These are phyloP conservation scores for Hyperoodon ampullatus DNA, from an alignment of 2,113 vertebrate genomes.

Conservation along the genomic window DNA sequence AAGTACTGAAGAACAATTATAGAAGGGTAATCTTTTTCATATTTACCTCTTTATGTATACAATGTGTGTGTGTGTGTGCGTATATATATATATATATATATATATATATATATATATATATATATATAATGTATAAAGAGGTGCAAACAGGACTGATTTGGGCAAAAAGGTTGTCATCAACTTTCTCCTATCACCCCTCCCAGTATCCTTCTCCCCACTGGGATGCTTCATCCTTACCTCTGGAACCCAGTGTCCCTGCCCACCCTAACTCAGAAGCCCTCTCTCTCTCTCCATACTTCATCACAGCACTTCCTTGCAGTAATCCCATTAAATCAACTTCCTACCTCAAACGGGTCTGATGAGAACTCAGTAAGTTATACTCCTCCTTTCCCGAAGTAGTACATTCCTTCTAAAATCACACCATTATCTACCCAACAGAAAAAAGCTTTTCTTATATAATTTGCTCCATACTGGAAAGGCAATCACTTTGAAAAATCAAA, in stretches of 20 bases:
- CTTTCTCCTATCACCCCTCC: background rate
- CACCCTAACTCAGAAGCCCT: background rate
- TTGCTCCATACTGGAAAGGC: background rate
- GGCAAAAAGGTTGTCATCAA: background rate
- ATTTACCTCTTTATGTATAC: background rate
- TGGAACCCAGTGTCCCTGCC: background rate
- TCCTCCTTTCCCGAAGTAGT: background rate
- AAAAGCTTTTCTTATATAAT: background rate
- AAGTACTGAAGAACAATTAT: background rate
- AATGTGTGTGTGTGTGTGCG: background rate
- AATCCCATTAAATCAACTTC: background rate
- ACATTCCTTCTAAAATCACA: background rate
- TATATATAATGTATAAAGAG: background rate
- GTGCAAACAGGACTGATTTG: background rate
- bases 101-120: too few species aligned
- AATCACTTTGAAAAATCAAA: conserved; percentile 10
- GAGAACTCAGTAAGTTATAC: background rate
- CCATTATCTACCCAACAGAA: background rate
- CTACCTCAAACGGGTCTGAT: background rate
- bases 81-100: too few species aligned
- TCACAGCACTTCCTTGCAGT: background rate
- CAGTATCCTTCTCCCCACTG: background rate
- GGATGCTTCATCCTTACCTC: too few species aligned
- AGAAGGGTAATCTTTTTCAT: background rate
- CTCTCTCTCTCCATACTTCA: background rate